Evolutionary conservation across 2,113 vertebrate genomes (phyloP), one percentile per base, ranked within the genome.

Genomic region (Elgaria multicarinata): DNA sequence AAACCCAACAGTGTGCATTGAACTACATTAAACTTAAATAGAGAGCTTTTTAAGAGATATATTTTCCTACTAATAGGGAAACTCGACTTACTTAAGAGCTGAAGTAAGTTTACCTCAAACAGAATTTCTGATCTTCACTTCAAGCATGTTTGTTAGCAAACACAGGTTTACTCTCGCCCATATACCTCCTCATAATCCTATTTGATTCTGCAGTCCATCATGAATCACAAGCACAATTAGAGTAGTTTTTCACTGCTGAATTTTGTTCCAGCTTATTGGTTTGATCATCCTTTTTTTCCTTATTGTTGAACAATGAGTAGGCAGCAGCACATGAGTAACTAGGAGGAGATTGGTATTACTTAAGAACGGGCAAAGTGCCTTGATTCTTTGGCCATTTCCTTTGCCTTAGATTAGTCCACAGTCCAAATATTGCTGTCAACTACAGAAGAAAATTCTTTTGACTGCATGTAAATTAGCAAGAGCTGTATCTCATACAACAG

Each of bases 121-220:
- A 46, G 28, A 4, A 33, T 55, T 67, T 88, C 12, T 0, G 82
- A 22, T 74, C 72, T 0, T 0, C 62, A 62, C 50, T 46, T 86
- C 50, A 83, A 75, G 14, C n/a, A 14, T 39, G 86, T 88, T 13
- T 77, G 76, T 91, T 94, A 94, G 92, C 90, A 95, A 95, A 93
- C 90, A 0, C 2, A 5, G 50, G 16, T 93, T 42, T 81, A n/a
- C 53, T 86, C 87, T 13, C 85, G 44, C 6, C 0, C 6, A 2
- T 42, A 44, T 79, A 12, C 0, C 81, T 24, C 18, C 55, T 9
- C 16, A 31, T 20, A 71, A 81, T 44, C 18, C 46, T 67, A 44
- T 71, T 58, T 81, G 66, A 72, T 66, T 22, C 33, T 87, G 42
- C 20, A 50, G 42, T 46, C 13, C 31, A 46, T 46, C 36, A 76